phyloP scores from a whole-genome alignment of 2,888 invertebrate species.

The Tinea trinotella region DNA sequence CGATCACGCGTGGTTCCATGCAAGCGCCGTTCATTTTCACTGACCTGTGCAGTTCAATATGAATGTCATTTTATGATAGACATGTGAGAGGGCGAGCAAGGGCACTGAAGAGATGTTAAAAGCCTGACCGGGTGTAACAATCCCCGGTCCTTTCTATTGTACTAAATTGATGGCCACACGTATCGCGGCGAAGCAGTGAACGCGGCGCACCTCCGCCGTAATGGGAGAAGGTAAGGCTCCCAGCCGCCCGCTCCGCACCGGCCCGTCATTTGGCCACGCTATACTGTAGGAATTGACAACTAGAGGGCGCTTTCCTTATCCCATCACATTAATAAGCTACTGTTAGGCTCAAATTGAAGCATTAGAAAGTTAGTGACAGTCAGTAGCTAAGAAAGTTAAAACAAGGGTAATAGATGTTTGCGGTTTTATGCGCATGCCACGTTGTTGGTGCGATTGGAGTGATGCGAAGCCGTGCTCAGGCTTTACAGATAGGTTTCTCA shows the following conservation, averaged over 20 bases:
- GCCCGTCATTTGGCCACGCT: slow-evolving; percentile 38
- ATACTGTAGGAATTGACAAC: slow-evolving; percentile 45
- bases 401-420: slow-evolving; percentile 35
- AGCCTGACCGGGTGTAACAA: slow-evolving; percentile 50
- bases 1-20: slow-evolving; percentile 79
- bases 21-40: slow-evolving; percentile 75
- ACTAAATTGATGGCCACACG: slow-evolving; percentile 53
- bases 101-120: slow-evolving; percentile 63
- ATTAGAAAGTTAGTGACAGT: slow-evolving; percentile 57
- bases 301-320: slow-evolving; percentile 84
- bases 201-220: slow-evolving; percentile 72
- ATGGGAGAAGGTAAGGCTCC: slow-evolving; percentile 72
- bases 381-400: slow-evolving; percentile 62
- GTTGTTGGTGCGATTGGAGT: slow-evolving; percentile 58
- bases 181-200: slow-evolving; percentile 59
- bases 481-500: slow-evolving; percentile 67
- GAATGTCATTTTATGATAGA: neutral
- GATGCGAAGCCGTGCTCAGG: slow-evolving; percentile 66
- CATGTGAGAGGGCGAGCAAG: slow-evolving; percentile 38
- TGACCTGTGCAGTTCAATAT: slow-evolving; percentile 37
- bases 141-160: slow-evolving; percentile 43
- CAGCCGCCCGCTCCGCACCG: slow-evolving; percentile 65
- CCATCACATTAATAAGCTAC: slow-evolving; percentile 71
- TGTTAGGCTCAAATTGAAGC: slow-evolving; percentile 64
- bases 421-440: slow-evolving; percentile 41